These are phyloP conservation scores for Reticulitermes speratus DNA, from an alignment of 1,140 invertebrate genomes.

Conservation along the genomic window DNA sequence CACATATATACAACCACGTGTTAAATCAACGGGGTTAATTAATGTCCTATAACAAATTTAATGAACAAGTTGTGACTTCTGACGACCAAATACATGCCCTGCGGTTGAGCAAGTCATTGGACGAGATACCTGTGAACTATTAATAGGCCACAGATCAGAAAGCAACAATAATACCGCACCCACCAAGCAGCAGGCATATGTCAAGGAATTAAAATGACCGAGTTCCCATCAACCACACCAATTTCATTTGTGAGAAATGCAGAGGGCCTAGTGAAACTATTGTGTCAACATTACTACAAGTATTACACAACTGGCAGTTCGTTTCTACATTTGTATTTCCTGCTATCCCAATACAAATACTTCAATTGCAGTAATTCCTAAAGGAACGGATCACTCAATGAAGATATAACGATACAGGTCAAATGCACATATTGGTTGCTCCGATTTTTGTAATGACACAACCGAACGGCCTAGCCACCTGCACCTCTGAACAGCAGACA, in stretches of 20 bases:
- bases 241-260: too few relatives aligned
- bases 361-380: too few relatives aligned
- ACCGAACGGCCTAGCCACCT: neutral
- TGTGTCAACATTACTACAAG: too few relatives aligned
- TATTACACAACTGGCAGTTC: too few relatives aligned
- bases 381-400: neutral
- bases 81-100: neutral
- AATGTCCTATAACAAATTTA: neutral
- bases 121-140: neutral
- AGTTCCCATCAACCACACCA: neutral
- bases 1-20: neutral
- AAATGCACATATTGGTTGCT: neutral
- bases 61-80: neutral
- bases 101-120: neutral
- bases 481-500: neutral
- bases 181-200: neutral
- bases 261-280: too few relatives aligned
- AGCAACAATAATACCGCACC: neutral
- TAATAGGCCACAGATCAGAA: too few relatives aligned
- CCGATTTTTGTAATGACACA: neutral
- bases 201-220: neutral
- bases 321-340: too few relatives aligned
- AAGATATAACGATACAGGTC: neutral
- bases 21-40: conserved; percentile 12
- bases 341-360: too few relatives aligned